These are phyloP conservation scores for Rhopilema esculentum DNA, from an alignment of 30 jellyfish, hydroid and myxozoan genomes.

Conservation along the genomic window DNA sequence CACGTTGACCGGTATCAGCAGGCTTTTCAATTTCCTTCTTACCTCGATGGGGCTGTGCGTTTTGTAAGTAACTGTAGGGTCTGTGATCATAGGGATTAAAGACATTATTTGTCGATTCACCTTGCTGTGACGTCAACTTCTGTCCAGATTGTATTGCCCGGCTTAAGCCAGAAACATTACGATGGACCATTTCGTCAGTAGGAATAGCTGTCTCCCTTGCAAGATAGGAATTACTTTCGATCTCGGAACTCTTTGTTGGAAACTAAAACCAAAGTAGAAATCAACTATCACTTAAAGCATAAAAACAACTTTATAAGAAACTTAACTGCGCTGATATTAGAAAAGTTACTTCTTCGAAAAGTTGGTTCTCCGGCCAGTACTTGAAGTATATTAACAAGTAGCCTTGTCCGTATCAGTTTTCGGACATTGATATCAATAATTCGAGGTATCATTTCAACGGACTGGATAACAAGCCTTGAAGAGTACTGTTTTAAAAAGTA, in stretches of 20 bases:
- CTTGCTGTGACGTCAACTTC: not conserved
- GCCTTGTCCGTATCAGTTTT: too few species aligned
- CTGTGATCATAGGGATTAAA: not conserved
- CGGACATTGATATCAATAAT: too few species aligned
- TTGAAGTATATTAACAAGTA: too few species aligned
- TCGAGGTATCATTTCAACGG: too few species aligned
- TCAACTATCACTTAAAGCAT: not conserved
- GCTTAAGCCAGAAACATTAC: not conserved
- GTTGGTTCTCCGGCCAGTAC: too few species aligned
- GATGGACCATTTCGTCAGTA: slow-evolving; percentile 34
- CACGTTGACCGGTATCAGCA: not conserved
- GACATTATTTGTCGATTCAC: not conserved
- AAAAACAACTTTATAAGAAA: too few species aligned
- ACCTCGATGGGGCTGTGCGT: not conserved
- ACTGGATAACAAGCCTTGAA: too few species aligned
- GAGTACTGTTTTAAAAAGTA: too few species aligned
- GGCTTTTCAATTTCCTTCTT: not conserved
- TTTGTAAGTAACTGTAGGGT: slow-evolving; percentile 32
- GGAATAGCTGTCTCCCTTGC: slow-evolving; percentile 60
- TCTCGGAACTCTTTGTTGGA: not conserved
- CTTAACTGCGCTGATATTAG: too few species aligned
- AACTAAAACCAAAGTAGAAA: not conserved
- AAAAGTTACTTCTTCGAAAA: too few species aligned
- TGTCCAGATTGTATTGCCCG: slow-evolving; percentile 3
- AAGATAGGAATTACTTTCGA: slow-evolving; percentile 7